Conservation (phyloP, 2,888 invertebrate genomes). For the Caenorhabditis auriculariae region DNA sequence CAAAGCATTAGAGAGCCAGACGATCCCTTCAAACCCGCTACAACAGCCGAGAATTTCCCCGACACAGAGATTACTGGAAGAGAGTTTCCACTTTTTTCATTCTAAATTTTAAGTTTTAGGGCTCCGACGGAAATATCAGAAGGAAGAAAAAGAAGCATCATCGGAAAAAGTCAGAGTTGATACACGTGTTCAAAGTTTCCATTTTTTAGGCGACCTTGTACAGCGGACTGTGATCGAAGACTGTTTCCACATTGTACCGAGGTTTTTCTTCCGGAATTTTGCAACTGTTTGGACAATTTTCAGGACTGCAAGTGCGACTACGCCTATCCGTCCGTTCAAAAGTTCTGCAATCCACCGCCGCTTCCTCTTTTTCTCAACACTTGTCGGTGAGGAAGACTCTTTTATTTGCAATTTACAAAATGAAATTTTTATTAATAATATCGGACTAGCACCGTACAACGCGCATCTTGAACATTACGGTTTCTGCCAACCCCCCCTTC, state of each 20-base stretch:
- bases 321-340: constrained; percentile 50
- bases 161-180: constrained; percentile 2
- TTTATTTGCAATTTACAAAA: background rate
- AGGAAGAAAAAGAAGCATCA: background rate
- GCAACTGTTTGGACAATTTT: no score
- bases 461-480: no score
- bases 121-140: no score
- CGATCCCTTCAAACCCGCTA: no score
- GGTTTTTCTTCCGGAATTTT: background rate
- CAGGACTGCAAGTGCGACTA: constrained; percentile 54
- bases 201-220: constrained; percentile 39
- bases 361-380: constrained; percentile 55
- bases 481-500: no score
- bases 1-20: no score
- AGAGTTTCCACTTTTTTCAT: no score
- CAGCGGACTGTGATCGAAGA: constrained; percentile 46
- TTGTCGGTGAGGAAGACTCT: constrained; percentile 27
- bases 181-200: background rate
- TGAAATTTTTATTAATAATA: background rate
- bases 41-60: no score
- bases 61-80: no score
- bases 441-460: no score
- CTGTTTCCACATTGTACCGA: constrained; percentile 34
- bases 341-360: constrained; percentile 57
- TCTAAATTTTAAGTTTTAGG: no score